phyloP scores from a whole-genome alignment of 2,113 vertebrate species.

The Toxotes jaculatrix region DNA sequence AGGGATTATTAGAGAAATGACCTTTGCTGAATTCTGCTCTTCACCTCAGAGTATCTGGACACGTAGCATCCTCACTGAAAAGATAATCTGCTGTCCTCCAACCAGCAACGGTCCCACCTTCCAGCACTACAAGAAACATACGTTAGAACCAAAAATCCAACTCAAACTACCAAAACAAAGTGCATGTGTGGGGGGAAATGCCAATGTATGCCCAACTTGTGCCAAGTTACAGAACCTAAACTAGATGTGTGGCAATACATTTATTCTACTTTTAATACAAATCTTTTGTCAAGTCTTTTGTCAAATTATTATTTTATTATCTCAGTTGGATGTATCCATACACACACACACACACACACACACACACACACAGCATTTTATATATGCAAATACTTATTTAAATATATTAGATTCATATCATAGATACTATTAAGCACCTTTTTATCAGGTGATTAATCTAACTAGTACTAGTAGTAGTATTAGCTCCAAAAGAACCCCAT shows the following conservation, averaged over 20 bases:
- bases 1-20: background rate
- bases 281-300: too few species aligned
- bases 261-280: too few species aligned
- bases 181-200: background rate
- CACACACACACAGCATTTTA: too few species aligned
- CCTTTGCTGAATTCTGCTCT: background rate
- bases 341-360: too few species aligned
- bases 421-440: too few species aligned
- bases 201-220: too few species aligned
- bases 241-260: too few species aligned
- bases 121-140: slow-evolving; percentile 46
- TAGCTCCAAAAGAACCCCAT: background rate
- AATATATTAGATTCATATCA: too few species aligned
- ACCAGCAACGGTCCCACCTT: slow-evolving; percentile 62
- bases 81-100: slow-evolving; percentile 79
- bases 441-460: background rate
- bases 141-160: background rate
- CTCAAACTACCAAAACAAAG: background rate
- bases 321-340: too few species aligned
- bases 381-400: too few species aligned
- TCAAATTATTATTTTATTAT: too few species aligned
- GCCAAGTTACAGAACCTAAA: too few species aligned
- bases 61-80: slow-evolving; percentile 77
- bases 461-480: background rate
- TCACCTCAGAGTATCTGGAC: slow-evolving; percentile 78